These are phyloP conservation scores for Cydia pomonella DNA, from an alignment of 1,140 invertebrate species.

Conservation along the genomic window DNA sequence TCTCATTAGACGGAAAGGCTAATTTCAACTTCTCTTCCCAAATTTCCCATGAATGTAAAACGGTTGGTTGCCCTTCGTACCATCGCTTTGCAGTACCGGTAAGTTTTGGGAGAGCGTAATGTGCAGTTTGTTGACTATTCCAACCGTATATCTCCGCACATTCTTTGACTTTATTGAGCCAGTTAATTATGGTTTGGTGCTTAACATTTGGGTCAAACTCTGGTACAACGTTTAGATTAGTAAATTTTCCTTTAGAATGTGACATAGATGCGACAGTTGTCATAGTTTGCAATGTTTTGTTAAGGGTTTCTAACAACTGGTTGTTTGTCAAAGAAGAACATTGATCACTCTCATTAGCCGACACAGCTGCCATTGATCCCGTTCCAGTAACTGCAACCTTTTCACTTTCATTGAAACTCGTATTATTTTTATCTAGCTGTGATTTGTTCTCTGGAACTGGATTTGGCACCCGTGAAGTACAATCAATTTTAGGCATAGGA, in stretches of 20 bases:
- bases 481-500: not conserved
- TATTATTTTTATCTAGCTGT: not conserved
- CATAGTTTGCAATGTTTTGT: not conserved
- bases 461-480: not conserved
- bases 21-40: conserved; percentile 39
- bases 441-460: not conserved
- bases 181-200: conserved; percentile 29
- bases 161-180: conserved; percentile 34
- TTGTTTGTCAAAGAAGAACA: not conserved
- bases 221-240: conserved; percentile 24
- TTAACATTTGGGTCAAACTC: conserved; percentile 25
- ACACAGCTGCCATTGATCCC: not conserved
- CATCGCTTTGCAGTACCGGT: conserved; percentile 43
- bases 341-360: not conserved
- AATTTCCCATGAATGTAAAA: conserved; percentile 36
- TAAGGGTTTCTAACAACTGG: not conserved
- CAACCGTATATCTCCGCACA: conserved; percentile 34
- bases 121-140: conserved; percentile 29
- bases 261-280: not conserved
- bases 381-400: not conserved
- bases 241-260: conserved; percentile 18
- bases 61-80: conserved; percentile 42
- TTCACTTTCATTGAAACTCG: not conserved
- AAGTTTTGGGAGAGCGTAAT: too few species aligned
- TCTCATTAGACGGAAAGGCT: conserved; percentile 37